A percentile compares a stretch with the other conserved stretches of the same genome.
Evolutionary conservation across 1,140 invertebrate species (phyloP).

Genomic region (Chironomus tepperi): DNA sequence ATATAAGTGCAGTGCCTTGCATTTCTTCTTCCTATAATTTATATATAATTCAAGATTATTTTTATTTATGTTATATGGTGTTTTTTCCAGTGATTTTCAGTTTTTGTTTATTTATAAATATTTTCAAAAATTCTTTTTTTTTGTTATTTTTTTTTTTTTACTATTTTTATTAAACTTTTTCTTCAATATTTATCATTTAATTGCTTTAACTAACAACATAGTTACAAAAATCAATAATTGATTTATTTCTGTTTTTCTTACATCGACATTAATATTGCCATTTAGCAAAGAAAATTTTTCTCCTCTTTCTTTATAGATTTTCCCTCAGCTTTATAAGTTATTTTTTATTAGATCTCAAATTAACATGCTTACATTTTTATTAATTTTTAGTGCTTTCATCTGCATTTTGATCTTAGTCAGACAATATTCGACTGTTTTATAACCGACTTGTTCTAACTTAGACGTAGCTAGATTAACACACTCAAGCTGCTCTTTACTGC

Average conservation of each 20-base stretch:
- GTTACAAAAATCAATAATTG: slow-evolving; percentile 19
- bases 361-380: too few species aligned
- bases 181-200: not conserved
- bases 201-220: slow-evolving; percentile 19
- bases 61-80: slow-evolving; percentile 23
- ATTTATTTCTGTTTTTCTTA: not conserved
- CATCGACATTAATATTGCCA: not conserved
- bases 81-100: slow-evolving; percentile 7
- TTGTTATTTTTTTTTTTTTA: not conserved
- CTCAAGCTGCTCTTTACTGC: too few species aligned
- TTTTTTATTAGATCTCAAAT: too few species aligned
- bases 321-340: not conserved
- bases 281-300: not conserved
- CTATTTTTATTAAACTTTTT: not conserved
- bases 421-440: too few species aligned
- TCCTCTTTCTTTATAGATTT: not conserved
- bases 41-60: slow-evolving; percentile 11
- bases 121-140: slow-evolving; percentile 19
- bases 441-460: too few species aligned
- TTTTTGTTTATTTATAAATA: slow-evolving; percentile 18
- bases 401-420: too few species aligned
- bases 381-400: too few species aligned
- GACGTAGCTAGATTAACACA: too few species aligned
- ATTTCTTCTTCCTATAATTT: not conserved
- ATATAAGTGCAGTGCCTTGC: not conserved